Conservation (phyloP, 2,113 vertebrate species). For the Mohoua ochrocephala region DNA sequence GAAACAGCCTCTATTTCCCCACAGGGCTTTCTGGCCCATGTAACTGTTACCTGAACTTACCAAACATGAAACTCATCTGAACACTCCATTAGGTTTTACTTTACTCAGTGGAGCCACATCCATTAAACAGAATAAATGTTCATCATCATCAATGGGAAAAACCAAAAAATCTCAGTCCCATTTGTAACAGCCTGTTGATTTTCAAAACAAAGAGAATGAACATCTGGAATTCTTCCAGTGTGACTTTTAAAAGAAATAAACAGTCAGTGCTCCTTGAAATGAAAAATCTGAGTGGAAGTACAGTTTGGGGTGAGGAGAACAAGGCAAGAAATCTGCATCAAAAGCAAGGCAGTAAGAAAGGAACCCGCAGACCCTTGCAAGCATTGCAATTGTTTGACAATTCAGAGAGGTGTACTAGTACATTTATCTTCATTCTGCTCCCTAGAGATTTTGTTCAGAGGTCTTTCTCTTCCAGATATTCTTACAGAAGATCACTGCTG, state of each 20-base stretch:
- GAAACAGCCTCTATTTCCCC: background rate
- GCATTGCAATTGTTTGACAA: too few species aligned
- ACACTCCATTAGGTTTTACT: background rate
- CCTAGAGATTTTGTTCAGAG: background rate
- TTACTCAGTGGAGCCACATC: background rate
- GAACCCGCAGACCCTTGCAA: background rate
- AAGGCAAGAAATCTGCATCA: background rate
- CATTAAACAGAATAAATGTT: background rate
- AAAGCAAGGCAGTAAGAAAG: background rate
- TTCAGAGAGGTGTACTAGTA: background rate
- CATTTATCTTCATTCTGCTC: background rate
- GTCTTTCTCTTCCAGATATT: background rate
- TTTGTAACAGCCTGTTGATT: background rate
- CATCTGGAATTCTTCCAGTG: background rate
- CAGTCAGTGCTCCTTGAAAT: background rate
- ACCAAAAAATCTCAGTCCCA: background rate
- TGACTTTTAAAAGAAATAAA: background rate
- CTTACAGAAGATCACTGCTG: background rate
- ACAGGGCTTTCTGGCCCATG: accelerated
- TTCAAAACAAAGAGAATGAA: background rate
- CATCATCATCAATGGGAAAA: background rate
- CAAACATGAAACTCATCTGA: background rate
- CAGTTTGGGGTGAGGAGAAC: background rate
- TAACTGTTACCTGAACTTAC: background rate
- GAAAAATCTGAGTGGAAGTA: background rate